Conservation (phyloP, 2,113 vertebrate genomes). For the Halcyon senegalensis region DNA sequence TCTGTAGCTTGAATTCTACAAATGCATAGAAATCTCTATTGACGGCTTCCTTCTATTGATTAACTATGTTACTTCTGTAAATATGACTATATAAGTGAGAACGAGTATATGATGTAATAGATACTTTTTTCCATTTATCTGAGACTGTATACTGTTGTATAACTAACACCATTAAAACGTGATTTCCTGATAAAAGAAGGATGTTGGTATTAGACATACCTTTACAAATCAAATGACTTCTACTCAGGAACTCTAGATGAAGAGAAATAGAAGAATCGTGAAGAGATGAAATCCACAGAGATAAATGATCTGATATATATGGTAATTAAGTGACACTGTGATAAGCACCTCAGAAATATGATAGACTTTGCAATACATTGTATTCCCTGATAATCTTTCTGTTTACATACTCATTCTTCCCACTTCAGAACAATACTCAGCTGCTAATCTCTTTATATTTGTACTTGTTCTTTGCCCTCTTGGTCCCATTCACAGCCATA, state of each 20-base stretch:
- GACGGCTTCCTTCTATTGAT: neutral
- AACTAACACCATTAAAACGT: neutral
- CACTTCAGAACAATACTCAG: conserved; percentile 31
- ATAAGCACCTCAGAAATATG: conserved; percentile 33
- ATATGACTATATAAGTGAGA: neutral
- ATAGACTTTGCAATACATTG: neutral
- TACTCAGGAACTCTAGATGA: neutral
- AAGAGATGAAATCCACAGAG: neutral
- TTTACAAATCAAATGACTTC: neutral
- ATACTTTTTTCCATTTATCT: neutral
- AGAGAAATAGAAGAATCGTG: neutral
- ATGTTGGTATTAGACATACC: neutral
- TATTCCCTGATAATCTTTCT: conserved; percentile 2
- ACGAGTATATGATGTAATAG: neutral
- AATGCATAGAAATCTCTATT: neutral
- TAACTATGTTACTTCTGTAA: neutral
- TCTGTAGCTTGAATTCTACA: neutral
- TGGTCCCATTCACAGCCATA: conserved; percentile 45
- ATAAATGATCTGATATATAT: neutral
- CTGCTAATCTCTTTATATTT: conserved; percentile 52
- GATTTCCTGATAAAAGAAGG: neutral
- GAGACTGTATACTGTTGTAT: neutral
- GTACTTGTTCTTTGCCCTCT: conserved; percentile 64
- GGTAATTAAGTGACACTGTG: conserved; percentile 14
- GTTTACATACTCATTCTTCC: neutral